Base-by-base conservation (phyloP, 2,113 vertebrate species). In the Ameiurus melas region DNA sequence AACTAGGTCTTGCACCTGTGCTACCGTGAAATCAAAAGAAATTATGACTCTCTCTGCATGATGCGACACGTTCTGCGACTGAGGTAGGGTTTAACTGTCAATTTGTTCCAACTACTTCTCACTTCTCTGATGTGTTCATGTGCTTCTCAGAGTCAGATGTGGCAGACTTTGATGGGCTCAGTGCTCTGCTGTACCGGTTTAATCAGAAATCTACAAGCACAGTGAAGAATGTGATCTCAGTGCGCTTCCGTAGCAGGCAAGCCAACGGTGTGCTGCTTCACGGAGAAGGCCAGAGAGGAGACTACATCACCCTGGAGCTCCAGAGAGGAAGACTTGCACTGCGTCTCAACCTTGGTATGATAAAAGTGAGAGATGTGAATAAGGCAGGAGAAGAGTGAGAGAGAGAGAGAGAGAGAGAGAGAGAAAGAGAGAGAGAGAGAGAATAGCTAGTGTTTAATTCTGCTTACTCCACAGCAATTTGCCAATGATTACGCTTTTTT, bases 161-260 rank as follows among this genome's bases (percentile, higher is more conserved):
- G 64, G 97, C 96, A 39, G 96, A 97, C 90, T 97, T 97, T 19
- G 96, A 97, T 70, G 97, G 96, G 86, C 94, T 96, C 91, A 97
- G 96, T 84, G 97, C 96, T 5, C 95, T 97, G 62, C 95, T 97
- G 10, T 97, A 97, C 89, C 96, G 97, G 90, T 97, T 97, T 92
- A 97, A 96, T 92, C 97, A 97, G 94, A 97, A 97, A 81, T 92
- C 96, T 71, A 97, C 97, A 95, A 97, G 96, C 89, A 97, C 96
- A 0, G 96, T 97, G 88, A 97, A 97, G 93, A 96, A 97, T 36
- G 96, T 97, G n/a, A 95, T 97, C 89, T 97, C 97, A 19, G 92
- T 97, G 87, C 96, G 95, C 91, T 97, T 97, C 93, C 96, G 96
- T 88, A 97, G 96, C 91, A 95, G 96, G 93, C 96, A 97, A 87